A percentile compares a stretch with the other conserved stretches of the same genome.
Conservation (phyloP, 2,888 invertebrate genomes). For the Myopa testacea region DNA sequence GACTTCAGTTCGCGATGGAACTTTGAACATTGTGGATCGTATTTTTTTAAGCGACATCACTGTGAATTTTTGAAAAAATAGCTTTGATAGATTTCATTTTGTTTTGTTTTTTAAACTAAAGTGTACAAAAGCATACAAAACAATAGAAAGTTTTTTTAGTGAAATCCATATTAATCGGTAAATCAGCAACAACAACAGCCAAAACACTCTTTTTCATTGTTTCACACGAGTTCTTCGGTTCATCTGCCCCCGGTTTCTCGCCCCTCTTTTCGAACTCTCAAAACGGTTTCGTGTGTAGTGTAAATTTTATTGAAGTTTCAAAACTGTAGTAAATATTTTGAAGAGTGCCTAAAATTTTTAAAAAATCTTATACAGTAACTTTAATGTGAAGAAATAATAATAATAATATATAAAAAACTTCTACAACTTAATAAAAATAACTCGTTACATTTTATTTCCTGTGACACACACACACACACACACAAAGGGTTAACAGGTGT, state of each 20-base stretch:
- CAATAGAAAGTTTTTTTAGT: constrained; percentile 40
- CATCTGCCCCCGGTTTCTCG: constrained; percentile 11
- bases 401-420: constrained; percentile 55
- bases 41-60: constrained; percentile 33
- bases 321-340: constrained; percentile 4
- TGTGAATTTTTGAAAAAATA: constrained; percentile 37
- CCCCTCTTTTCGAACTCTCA: not conserved
- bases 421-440: not conserved
- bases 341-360: constrained; percentile 32
- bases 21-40: constrained; percentile 66
- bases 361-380: not conserved
- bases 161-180: constrained; percentile 12
- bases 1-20: constrained; percentile 65
- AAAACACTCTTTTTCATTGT: no score
- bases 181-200: no score
- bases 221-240: no score
- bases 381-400: not conserved
- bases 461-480: constrained; percentile 4
- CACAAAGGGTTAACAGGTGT: constrained; percentile 26
- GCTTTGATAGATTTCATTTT: constrained; percentile 31
- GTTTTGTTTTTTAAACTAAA: constrained; percentile 39
- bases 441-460: not conserved
- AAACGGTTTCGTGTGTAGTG: constrained; percentile 31
- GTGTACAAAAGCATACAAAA: constrained; percentile 33
- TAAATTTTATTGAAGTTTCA: not conserved